Conservation (phyloP, 2,888 invertebrate genomes). For the Ypsolopha sequella region DNA sequence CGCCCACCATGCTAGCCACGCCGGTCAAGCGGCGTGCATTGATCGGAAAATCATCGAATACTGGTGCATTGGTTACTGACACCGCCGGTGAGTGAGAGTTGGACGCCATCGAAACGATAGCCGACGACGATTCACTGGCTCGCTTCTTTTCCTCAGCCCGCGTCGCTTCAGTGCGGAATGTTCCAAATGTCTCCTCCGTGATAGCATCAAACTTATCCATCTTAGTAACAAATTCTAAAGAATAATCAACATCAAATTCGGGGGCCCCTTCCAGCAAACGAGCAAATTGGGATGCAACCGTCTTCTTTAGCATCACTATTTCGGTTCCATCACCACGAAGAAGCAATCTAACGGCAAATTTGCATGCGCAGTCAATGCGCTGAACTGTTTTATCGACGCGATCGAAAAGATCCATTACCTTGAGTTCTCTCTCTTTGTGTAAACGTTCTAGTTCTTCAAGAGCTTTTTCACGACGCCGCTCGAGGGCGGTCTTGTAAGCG, state of each 20-base stretch:
- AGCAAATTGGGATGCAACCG: constrained; percentile 82
- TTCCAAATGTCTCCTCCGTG: constrained; percentile 79
- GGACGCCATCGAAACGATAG: constrained; percentile 49
- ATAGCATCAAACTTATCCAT: constrained; percentile 82
- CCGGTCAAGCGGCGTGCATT: constrained; percentile 62
- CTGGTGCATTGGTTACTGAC: constrained; percentile 76
- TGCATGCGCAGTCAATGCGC: constrained; percentile 88
- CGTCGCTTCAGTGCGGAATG: constrained; percentile 77
- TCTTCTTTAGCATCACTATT: constrained; percentile 84
- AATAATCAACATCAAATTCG: constrained; percentile 84
- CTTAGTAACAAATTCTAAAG: constrained; percentile 86
- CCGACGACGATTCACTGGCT: constrained; percentile 49
- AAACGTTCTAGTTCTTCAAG: constrained; percentile 79
- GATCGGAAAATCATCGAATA: constrained; percentile 79
- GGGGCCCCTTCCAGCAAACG: constrained; percentile 84
- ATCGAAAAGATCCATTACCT: constrained; percentile 90
- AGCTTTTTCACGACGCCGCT: constrained; percentile 82
- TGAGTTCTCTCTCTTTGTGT: constrained; percentile 88
- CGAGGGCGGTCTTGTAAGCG: constrained; percentile 84
- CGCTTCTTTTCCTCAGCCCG: constrained; percentile 67
- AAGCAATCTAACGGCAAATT: constrained; percentile 84
- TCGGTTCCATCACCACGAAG: constrained; percentile 89
- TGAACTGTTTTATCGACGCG: constrained; percentile 87
- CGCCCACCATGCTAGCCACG: constrained; percentile 34
- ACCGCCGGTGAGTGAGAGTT: constrained; percentile 58